Conservation (phyloP, 2,888 invertebrate genomes). For the Aspidiotus rigidus region DNA sequence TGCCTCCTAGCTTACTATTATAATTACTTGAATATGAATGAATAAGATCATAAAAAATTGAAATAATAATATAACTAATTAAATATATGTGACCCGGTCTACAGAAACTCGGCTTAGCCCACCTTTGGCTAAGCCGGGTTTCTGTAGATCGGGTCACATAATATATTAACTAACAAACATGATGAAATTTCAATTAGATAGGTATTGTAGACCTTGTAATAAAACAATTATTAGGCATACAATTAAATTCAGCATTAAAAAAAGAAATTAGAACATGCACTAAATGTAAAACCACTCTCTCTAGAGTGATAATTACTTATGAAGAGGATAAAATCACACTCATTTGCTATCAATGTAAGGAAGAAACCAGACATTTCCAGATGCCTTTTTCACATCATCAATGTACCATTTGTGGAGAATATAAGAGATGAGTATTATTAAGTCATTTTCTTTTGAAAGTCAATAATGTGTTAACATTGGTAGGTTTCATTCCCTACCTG, state of each 20-base stretch:
- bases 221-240: not conserved
- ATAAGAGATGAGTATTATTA: not conserved
- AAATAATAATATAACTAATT: constrained; percentile 1
- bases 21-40: not conserved
- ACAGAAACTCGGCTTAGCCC: no score
- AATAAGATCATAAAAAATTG: no score
- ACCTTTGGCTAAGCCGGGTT: no score
- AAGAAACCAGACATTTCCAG: not conserved
- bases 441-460: no score
- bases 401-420: not conserved
- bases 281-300: constrained; percentile 1
- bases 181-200: not conserved
- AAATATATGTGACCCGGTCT: no score
- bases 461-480: no score
- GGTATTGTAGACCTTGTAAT: not conserved
- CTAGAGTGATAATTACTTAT: constrained; percentile 2
- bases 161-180: constrained; percentile 1
- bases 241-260: not conserved
- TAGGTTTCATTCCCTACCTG: no score
- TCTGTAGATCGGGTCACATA: no score
- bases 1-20: not conserved
- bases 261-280: not conserved
- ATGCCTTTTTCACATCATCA: not conserved
- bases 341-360: not conserved
- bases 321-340: constrained; percentile 4